Evolutionary conservation across 2,888 invertebrate species (phyloP), one percentile per base, ranked within the genome.

Genomic region (Melinaea marsaeus): DNA sequence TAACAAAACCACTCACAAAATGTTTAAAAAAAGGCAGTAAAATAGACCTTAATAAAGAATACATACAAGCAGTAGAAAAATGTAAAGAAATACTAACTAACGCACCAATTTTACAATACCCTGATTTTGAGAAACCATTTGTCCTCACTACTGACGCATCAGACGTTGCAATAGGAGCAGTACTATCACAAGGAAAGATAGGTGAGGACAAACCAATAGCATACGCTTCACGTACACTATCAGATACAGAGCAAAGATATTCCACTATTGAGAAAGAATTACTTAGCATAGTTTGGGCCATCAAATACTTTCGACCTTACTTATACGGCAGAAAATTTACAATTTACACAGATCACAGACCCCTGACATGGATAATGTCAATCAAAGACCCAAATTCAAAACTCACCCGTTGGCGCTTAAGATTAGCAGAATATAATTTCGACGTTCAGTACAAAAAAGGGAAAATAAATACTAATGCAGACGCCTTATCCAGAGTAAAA

Each of bases 1-100:
- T 75, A 7, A 71, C 75, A 2, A 72, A 76, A 70, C 76, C 75
- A 4, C 13, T 75, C 13, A 74, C 70, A 2, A 37, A 51, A n/a
- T 65, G 70, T 32, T 47, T 71, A 13, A 74, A 71, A 58, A 75
- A 74, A 55, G 56, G 68, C 5, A 47, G 57, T 5, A 60, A 65
- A 57, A 62, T 66, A 32, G 11, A 55, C 33, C 61, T 59, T 22
- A 55, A 60, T 9, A 13, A 60, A 33, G 67, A 70, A 33, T 72
- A 70, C 60, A 65, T 70, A 51, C 37, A 64, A 35, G 45, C 66
- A 2, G 69, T 71, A 55, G 54, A 74, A 32, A 64, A 60, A 34
- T 55, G 68, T 66, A 61, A 75, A 70, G 58, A 60, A 60, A 13
- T 68, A 37, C 42, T 69, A 48, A 61, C 60, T 2, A 64, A 69